Conservation (phyloP, 2,113 vertebrate species). For the Centropristis striata region DNA sequence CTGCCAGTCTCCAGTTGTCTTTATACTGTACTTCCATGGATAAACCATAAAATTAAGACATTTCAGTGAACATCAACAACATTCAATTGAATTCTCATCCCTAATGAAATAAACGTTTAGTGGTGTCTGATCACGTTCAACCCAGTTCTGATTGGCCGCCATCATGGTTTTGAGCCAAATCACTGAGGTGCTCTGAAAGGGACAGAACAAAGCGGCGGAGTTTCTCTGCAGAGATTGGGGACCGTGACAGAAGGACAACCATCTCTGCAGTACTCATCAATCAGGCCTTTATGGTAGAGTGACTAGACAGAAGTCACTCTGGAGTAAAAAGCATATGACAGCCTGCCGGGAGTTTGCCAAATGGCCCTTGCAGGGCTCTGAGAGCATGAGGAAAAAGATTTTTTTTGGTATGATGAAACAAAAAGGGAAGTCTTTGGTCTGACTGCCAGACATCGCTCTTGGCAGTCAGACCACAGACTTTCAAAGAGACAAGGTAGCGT, state of each 20-base stretch:
- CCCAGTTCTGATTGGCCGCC: not conserved
- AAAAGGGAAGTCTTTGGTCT: slow-evolving; percentile 49
- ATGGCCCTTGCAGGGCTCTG: slow-evolving; percentile 47
- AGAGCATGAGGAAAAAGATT: slow-evolving; percentile 23
- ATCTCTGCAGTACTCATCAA: slow-evolving; percentile 69
- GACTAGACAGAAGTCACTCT: slow-evolving; percentile 64
- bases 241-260: slow-evolving; percentile 58
- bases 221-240: slow-evolving; percentile 51
- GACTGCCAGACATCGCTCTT: slow-evolving; percentile 34
- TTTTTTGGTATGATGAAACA: slow-evolving; percentile 56
- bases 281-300: slow-evolving; percentile 69
- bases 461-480: slow-evolving; percentile 31
- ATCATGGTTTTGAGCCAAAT: not conserved
- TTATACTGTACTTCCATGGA: too few species aligned
- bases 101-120: slow-evolving; percentile 1
- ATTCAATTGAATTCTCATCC: slow-evolving; percentile 10
- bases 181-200: slow-evolving; percentile 9
- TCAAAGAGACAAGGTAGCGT: slow-evolving; percentile 36
- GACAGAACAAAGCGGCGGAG: slow-evolving; percentile 46
- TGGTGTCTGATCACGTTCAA: not conserved
- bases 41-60: not conserved
- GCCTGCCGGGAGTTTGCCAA: slow-evolving; percentile 61
- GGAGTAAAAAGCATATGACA: slow-evolving; percentile 64
- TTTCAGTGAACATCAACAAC: not conserved
- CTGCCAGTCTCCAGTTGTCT: too few species aligned